phyloP scores from a whole-genome alignment of 2,888 invertebrate genomes.

The Cacoxenus indagator region DNA sequence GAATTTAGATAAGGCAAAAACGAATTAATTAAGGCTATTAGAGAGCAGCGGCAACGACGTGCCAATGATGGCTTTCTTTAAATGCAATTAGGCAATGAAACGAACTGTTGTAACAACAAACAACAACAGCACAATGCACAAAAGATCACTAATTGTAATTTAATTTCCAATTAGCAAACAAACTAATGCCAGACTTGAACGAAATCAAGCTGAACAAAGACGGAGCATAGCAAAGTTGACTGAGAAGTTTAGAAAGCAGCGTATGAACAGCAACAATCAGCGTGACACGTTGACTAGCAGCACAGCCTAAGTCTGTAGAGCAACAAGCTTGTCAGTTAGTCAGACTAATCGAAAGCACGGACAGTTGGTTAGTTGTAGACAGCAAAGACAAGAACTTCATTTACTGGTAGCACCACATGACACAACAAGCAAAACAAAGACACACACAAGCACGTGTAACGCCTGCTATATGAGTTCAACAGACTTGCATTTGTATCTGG shows the following conservation, averaged over 20 bases:
- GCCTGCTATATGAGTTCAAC: neutral
- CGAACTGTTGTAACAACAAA: slow-evolving; percentile 22
- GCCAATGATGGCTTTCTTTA: neutral
- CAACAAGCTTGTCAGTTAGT: too few relatives aligned
- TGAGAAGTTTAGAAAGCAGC: too few relatives aligned
- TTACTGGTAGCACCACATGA: too few relatives aligned
- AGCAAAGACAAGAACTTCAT: too few relatives aligned
- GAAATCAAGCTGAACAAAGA: slow-evolving; percentile 29
- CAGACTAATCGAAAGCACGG: too few relatives aligned
- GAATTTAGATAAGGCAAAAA: neutral
- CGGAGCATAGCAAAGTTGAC: slow-evolving; percentile 23
- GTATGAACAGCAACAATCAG: neutral
- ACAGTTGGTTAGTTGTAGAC: too few relatives aligned
- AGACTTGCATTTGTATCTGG: neutral
- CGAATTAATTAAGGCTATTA: slow-evolving; percentile 51
- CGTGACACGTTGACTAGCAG: too few relatives aligned
- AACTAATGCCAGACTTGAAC: slow-evolving; percentile 58
- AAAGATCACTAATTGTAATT: slow-evolving; percentile 68
- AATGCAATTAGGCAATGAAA: slow-evolving; percentile 24
- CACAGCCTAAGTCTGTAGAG: too few relatives aligned
- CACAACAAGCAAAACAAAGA: neutral
- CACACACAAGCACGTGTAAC: neutral
- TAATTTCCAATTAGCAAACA: slow-evolving; percentile 69
- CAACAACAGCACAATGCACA: slow-evolving; percentile 43
- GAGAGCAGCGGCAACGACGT: neutral